A percentile compares a stretch with the other conserved stretches of the same genome.
Evolutionary conservation across 2,888 invertebrate species (phyloP).

Genomic region (Conchocele bisecta): DNA sequence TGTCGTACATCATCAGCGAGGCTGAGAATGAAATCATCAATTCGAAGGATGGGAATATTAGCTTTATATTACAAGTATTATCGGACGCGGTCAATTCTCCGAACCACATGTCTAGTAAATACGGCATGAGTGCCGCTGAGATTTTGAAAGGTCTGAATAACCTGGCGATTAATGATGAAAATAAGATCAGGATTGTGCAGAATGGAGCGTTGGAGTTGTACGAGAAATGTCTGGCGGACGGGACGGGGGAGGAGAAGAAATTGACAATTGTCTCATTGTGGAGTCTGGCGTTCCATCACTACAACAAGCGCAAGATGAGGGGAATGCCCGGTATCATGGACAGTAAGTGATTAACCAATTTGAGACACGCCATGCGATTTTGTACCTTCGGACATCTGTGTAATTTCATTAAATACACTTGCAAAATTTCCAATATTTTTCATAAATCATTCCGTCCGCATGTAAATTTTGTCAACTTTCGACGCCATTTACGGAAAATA

Average conservation of each 20-base stretch:
- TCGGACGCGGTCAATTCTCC: constrained; percentile 70
- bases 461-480: too few species aligned
- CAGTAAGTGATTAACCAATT: constrained; percentile 64
- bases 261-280: constrained; percentile 75
- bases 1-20: constrained; percentile 78
- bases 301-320: constrained; percentile 71
- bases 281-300: constrained; percentile 77
- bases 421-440: too few species aligned
- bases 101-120: constrained; percentile 74
- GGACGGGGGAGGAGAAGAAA: constrained; percentile 66
- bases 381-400: too few species aligned
- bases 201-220: constrained; percentile 69
- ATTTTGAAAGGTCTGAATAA: constrained; percentile 76
- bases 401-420: too few species aligned
- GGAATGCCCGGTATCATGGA: constrained; percentile 69
- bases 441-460: too few species aligned
- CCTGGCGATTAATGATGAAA: constrained; percentile 73
- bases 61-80: constrained; percentile 76
- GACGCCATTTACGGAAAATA: too few species aligned
- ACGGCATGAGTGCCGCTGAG: constrained; percentile 78
- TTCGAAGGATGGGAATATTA: constrained; percentile 72
- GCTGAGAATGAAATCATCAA: constrained; percentile 75
- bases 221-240: constrained; percentile 52
- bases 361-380: too few species aligned
- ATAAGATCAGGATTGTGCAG: constrained; percentile 74